Evolutionary conservation across 2,113 vertebrate genomes (phyloP).

Genomic region (Rhinoderma darwinii): DNA sequence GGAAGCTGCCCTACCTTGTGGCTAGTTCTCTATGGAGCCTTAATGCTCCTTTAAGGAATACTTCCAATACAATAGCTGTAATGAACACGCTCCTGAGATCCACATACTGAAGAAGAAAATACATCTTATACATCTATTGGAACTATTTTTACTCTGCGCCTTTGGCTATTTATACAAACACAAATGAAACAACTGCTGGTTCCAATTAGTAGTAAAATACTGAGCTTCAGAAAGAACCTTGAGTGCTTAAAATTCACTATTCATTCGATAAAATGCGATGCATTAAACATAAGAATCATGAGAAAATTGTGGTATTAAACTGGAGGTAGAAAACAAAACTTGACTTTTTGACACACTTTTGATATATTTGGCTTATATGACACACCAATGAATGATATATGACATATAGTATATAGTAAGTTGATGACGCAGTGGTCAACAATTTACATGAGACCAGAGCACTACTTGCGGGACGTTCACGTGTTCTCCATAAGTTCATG

Average conservation of each 20-base stretch:
- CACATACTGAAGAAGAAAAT: background rate
- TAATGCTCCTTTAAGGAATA: slow-evolving; percentile 15
- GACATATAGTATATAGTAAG: background rate
- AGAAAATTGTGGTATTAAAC: slow-evolving; percentile 15
- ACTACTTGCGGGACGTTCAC: too few relatives aligned
- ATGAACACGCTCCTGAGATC: slow-evolving; percentile 17
- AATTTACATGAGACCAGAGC: background rate
- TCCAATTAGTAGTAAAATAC: slow-evolving; percentile 50
- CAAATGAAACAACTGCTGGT: slow-evolving; percentile 48
- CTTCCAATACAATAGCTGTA: background rate
- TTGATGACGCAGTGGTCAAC: background rate
- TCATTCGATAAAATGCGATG: slow-evolving; percentile 14
- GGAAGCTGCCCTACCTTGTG: background rate
- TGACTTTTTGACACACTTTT: background rate
- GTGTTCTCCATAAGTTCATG: background rate
- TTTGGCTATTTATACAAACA: slow-evolving; percentile 49
- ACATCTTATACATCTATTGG: slow-evolving; percentile 16
- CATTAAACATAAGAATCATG: slow-evolving; percentile 46
- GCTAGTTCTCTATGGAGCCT: background rate
- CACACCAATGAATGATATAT: background rate
- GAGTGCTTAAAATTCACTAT: slow-evolving; percentile 29
- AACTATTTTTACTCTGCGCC: slow-evolving; percentile 26
- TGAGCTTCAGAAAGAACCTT: slow-evolving; percentile 21
- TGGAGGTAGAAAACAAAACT: background rate
- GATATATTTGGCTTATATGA: background rate